Conservation (phyloP, 2,797 vertebrate species). For the Apogon talboti region DNA sequence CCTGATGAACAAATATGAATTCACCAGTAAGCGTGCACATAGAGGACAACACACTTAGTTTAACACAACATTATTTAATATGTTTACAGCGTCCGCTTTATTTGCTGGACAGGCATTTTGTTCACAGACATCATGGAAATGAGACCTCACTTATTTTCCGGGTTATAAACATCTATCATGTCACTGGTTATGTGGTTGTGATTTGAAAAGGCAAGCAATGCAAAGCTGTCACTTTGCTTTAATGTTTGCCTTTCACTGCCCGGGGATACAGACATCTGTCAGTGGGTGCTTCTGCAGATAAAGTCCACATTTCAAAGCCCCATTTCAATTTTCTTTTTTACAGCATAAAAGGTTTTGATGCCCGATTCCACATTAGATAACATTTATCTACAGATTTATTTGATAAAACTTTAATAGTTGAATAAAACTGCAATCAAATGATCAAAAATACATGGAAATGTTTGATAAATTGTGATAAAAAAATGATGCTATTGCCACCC, state of each 20-base stretch:
- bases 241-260: conserved; percentile 54
- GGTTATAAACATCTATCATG: conserved; percentile 34
- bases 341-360: not conserved
- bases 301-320: conserved; percentile 14
- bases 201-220: conserved; percentile 74
- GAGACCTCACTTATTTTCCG: conserved; percentile 6
- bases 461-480: no score
- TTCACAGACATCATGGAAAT: conserved; percentile 9
- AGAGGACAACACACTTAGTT: conserved; percentile 3
- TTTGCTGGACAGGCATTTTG: not conserved
- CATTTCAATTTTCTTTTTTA: not conserved
- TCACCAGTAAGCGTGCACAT: conserved; percentile 10
- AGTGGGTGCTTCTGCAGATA: conserved; percentile 35
- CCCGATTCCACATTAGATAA: not conserved
- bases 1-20: conserved; percentile 36
- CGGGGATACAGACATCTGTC: conserved; percentile 59
- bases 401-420: no score
- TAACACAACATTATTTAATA: not conserved
- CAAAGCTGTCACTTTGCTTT: conserved; percentile 68
- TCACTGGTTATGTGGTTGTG: conserved; percentile 35
- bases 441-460: no score
- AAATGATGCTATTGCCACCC: no score
- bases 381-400: not conserved
- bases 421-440: no score
- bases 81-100: not conserved